These are phyloP conservation scores for Synergus itoensis DNA, from an alignment of 2,888 invertebrate species.

Conservation along the genomic window DNA sequence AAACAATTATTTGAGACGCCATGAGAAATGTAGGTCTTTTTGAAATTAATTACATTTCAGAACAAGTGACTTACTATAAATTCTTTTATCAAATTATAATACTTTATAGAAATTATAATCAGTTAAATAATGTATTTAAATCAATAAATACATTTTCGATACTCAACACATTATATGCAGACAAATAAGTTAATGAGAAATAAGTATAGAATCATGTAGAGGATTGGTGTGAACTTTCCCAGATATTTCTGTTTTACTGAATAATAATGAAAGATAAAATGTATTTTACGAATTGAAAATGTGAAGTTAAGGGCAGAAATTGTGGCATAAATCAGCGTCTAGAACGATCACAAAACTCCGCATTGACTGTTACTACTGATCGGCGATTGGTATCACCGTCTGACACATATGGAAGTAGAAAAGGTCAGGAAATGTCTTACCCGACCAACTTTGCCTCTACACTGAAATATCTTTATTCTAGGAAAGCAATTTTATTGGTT, in stretches of 20 bases:
- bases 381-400: slow-evolving; percentile 34
- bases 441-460: slow-evolving; percentile 21
- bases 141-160: too few relatives aligned
- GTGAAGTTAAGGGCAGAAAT: slow-evolving; percentile 39
- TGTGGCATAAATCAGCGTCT: slow-evolving; percentile 35
- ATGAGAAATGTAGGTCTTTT: background rate
- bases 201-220: background rate
- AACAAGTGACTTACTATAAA: too few relatives aligned
- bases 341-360: slow-evolving; percentile 23
- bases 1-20: background rate
- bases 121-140: too few relatives aligned
- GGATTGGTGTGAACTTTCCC: background rate
- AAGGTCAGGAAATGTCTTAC: slow-evolving; percentile 41
- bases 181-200: background rate
- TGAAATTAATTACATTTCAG: background rate
- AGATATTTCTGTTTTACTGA: slow-evolving; percentile 21
- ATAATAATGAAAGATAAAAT: slow-evolving; percentile 32
- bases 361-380: slow-evolving; percentile 39
- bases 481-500: slow-evolving; percentile 24
- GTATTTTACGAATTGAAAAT: slow-evolving; percentile 35
- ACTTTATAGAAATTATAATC: too few relatives aligned
- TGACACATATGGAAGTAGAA: slow-evolving; percentile 40
- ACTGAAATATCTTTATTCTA: slow-evolving; percentile 33
- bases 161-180: background rate
- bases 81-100: too few relatives aligned